These are phyloP conservation scores for Pedionomus torquatus DNA, from an alignment of 2,113 vertebrate species.

Conservation along the genomic window DNA sequence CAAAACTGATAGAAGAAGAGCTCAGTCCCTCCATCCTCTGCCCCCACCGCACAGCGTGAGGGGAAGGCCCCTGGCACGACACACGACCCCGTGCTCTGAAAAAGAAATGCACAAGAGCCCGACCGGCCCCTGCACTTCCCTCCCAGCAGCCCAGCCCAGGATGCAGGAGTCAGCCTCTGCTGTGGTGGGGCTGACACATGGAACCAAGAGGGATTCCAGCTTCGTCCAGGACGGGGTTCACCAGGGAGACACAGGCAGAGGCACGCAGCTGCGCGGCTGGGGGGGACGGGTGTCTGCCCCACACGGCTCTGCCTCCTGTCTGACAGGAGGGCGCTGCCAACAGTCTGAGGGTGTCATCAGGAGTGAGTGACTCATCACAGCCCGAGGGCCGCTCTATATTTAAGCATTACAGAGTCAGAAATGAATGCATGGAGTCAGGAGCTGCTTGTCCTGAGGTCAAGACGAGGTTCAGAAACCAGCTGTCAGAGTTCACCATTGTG, in stretches of 20 bases:
- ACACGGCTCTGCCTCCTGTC: fast-evolving
- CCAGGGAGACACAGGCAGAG: not conserved
- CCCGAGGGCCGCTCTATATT: not conserved
- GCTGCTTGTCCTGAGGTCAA: not conserved
- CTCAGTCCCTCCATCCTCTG: fast-evolving
- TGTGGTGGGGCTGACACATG: fast-evolving
- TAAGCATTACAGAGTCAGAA: not conserved
- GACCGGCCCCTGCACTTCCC: not conserved
- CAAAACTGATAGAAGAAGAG: not conserved
- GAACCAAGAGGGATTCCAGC: not conserved
- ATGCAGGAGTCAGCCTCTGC: not conserved
- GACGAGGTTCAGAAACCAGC: not conserved
- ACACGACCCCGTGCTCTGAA: fast-evolving
- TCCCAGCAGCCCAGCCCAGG: not conserved
- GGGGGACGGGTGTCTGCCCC: not conserved
- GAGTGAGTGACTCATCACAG: not conserved
- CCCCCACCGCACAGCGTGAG: not conserved
- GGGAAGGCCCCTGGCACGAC: not conserved
- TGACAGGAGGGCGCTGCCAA: not conserved
- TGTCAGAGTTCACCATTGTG: not conserved
- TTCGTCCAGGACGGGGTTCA: fast-evolving
- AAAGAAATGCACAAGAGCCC: not conserved
- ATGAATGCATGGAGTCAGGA: not conserved
- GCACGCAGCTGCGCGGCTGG: fast-evolving
- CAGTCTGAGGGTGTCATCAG: not conserved